These are phyloP conservation scores for Aleiodes testaceus DNA, from an alignment of 2,888 invertebrate genomes.

Conservation along the genomic window DNA sequence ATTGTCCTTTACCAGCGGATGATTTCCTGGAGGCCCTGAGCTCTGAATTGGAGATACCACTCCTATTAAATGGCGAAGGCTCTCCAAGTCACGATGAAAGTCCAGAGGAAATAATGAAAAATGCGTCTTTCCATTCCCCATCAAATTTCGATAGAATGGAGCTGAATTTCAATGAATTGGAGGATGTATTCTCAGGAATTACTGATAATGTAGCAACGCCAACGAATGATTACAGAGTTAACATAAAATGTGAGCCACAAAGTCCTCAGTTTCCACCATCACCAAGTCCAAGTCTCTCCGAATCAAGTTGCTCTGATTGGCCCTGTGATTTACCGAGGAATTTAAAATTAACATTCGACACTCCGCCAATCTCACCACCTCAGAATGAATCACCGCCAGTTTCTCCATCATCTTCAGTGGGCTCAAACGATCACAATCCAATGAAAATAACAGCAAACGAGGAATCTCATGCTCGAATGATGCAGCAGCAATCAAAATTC, in stretches of 20 bases:
- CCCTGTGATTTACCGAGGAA: conserved; percentile 44
- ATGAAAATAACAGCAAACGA: conserved; percentile 60
- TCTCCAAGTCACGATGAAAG: conserved; percentile 58
- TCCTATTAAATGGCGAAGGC: conserved; percentile 58
- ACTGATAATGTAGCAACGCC: conserved; percentile 22
- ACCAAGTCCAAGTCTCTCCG: conserved; percentile 62
- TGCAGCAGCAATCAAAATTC: conserved; percentile 43
- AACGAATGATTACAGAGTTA: conserved; percentile 43
- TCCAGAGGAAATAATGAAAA: conserved; percentile 61
- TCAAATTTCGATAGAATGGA: conserved; percentile 54
- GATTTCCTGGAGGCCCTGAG: conserved; percentile 65
- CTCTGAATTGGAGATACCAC: conserved; percentile 63
- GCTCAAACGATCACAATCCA: conserved; percentile 49
- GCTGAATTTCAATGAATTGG: conserved; percentile 50
- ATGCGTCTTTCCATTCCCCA: conserved; percentile 51
- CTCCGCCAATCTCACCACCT: conserved; percentile 73
- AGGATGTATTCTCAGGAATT: conserved; percentile 47
- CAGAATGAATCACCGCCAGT: conserved; percentile 65
- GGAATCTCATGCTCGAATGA: conserved; percentile 49
- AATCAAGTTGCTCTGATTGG: conserved; percentile 61
- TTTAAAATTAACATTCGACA: conserved; percentile 60
- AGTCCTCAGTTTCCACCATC: conserved; percentile 62
- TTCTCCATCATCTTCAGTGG: conserved; percentile 61
- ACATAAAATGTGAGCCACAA: conserved; percentile 61
- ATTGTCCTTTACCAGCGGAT: conserved; percentile 59